Base-by-base conservation (phyloP, 2,888 invertebrate genomes). In the Spodoptera littoralis region DNA sequence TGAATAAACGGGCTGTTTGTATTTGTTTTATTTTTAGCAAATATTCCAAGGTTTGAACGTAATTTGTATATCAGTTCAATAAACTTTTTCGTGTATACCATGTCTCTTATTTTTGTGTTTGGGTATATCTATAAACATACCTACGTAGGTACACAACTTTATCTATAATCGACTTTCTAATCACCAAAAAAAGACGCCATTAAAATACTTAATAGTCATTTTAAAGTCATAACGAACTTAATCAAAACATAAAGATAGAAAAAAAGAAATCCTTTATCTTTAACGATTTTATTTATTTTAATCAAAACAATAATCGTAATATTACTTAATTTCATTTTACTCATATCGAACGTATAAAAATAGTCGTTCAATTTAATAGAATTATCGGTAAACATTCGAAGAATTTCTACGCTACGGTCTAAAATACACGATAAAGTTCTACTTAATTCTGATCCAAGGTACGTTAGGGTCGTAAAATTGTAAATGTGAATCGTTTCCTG, bases 401-500 rank as follows among this genome's bases (percentile, higher is more conserved):
- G 27, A 22, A 51, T 50, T 12, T 41, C 9, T 64, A 44, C 51
- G 42, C 30, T 4, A 42, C 51, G 51, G 73, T 63, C 57, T 24
- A 55, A 47, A 48, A 45, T 42, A 48, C 63, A 74, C 75, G 64
- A 73, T 78, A 68, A 70, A 68, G 48, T 65, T 62, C 51, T 12
- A 61, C 67, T 60, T 70, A 56, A 70, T 70, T 70, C 60, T 76
- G 73, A 78, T 77, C 53, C 66, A 8, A 52, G 42, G 45, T 43
- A 65, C 27, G 60, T 57, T 64, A 65, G 73, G 70, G 51, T 64
- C 69, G 45, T 78, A 70, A 74, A 77, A 51, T 69, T 68, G 67
- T 70, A 65, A 73, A 77, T 65, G 53, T 67, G 59, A 58, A 67
- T 49, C 64, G 60, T 79, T 78, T 74, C 79, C 77, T 72, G 67